phyloP scores from a whole-genome alignment of 2,113 vertebrate species.

The Nesospiza acunhae region DNA sequence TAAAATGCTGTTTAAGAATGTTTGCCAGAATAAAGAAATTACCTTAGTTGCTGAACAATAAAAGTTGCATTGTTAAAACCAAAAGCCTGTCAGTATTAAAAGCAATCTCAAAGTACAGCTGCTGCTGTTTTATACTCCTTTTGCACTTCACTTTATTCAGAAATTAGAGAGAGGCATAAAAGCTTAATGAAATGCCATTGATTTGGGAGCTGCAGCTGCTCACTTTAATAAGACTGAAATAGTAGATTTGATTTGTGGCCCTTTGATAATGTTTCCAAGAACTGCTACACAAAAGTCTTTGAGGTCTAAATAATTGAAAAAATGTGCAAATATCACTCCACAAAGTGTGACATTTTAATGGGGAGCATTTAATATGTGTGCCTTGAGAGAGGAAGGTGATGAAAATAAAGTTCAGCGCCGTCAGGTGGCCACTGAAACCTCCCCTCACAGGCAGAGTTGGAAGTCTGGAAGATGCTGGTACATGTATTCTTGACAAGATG shows the following conservation, averaged over 20 bases:
- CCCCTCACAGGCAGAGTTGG: background rate
- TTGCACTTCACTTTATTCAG: slow-evolving; percentile 68
- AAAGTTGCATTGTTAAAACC: slow-evolving; percentile 69
- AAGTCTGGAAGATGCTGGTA: slow-evolving; percentile 36
- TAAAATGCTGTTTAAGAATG: slow-evolving; percentile 26
- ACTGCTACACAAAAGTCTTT: slow-evolving; percentile 40
- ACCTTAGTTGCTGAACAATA: slow-evolving; percentile 64
- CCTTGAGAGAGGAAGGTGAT: slow-evolving; percentile 49
- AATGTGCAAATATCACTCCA: slow-evolving; percentile 72
- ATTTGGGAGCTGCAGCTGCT: slow-evolving; percentile 72
- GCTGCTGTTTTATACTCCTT: slow-evolving; percentile 63
- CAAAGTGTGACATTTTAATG: slow-evolving; percentile 65
- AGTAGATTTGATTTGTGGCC: slow-evolving; percentile 71
- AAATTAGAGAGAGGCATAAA: slow-evolving; percentile 74
- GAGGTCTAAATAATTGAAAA: slow-evolving; percentile 77
- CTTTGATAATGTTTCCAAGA: slow-evolving; percentile 70
- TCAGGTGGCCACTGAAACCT: slow-evolving; percentile 37
- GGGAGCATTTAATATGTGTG: slow-evolving; percentile 52
- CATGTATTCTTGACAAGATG: background rate
- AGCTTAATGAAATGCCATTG: slow-evolving; percentile 67
- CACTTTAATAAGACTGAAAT: slow-evolving; percentile 76
- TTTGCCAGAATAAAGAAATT: slow-evolving; percentile 42
- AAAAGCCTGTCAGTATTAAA: slow-evolving; percentile 62
- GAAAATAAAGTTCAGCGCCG: slow-evolving; percentile 63
- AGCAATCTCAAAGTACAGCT: slow-evolving; percentile 68